Evolutionary conservation across 1,140 invertebrate species (phyloP).

Genomic region (Eubasilissa regina): DNA sequence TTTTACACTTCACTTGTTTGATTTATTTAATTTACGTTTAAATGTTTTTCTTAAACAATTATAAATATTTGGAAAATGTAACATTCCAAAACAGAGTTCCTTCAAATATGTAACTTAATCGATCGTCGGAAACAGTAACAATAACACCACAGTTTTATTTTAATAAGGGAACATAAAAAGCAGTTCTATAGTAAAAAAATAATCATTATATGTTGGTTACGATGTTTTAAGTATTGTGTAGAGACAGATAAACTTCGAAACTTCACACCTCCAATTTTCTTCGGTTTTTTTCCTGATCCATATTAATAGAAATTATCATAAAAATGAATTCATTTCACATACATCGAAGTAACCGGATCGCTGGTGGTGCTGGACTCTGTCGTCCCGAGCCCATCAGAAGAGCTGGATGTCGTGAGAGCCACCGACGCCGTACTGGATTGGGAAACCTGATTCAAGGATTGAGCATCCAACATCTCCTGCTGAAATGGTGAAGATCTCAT

Average conservation of each 20-base stretch:
- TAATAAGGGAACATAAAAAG: not conserved
- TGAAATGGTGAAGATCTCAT: constrained; percentile 21
- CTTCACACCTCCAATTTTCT: no score
- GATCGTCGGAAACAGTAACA: not conserved
- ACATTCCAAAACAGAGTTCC: no score
- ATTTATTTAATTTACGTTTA: no score
- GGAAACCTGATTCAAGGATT: constrained; percentile 24
- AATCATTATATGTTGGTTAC: not conserved
- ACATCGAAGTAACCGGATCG: constrained; percentile 55
- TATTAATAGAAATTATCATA: no score
- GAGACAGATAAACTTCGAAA: no score
- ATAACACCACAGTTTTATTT: not conserved
- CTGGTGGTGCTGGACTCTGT: constrained; percentile 56
- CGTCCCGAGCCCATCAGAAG: constrained; percentile 53
- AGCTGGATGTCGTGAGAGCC: constrained; percentile 54
- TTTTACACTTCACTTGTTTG: no score
- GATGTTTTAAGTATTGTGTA: no score
- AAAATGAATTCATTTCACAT: constrained; percentile 48
- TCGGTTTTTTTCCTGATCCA: no score
- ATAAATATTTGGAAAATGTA: no score
- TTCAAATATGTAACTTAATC: no score
- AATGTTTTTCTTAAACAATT: no score
- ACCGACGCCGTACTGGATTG: constrained; percentile 49
- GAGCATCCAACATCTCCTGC: constrained; percentile 23
- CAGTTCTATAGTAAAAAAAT: not conserved